phyloP scores from a whole-genome alignment of 2,888 invertebrate genomes.

The Tachina lurida region DNA sequence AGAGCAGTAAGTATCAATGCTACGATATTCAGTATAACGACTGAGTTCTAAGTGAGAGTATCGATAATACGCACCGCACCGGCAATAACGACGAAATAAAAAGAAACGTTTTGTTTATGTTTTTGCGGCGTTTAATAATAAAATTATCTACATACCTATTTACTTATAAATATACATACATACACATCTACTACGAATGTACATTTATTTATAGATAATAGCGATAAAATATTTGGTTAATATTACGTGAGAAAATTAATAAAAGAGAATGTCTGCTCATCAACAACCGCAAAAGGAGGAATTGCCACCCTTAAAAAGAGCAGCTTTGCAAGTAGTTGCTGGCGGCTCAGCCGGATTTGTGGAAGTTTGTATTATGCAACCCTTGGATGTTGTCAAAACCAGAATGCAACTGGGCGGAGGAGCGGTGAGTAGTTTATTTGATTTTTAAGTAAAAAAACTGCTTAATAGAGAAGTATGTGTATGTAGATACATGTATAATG shows the following conservation, averaged over 20 bases:
- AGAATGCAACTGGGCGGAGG: conserved; percentile 87
- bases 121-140: conserved; percentile 47
- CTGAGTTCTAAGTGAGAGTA: conserved; percentile 57
- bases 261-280: conserved; percentile 50
- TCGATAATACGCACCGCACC: conserved; percentile 13
- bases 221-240: conserved; percentile 8
- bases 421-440: conserved; percentile 76
- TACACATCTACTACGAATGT: background rate
- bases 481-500: too few relatives aligned
- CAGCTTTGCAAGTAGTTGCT: conserved; percentile 84
- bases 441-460: background rate
- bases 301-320: conserved; percentile 77
- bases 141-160: conserved; percentile 16
- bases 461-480: too few relatives aligned
- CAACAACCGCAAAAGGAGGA: conserved; percentile 72
- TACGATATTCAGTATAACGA: conserved; percentile 52
- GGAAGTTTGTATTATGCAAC: conserved; percentile 98
- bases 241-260: conserved; percentile 7
- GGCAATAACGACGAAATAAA: conserved; percentile 20
- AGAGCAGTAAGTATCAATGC: conserved; percentile 37
- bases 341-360: conserved; percentile 97
- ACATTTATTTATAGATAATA: conserved; percentile 1
- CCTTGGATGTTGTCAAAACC: conserved; percentile 96
- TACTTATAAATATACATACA: background rate
- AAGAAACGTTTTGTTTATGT: conserved; percentile 43